Conservation (phyloP, 2,113 vertebrate species). For the Callopanchax toddi region DNA sequence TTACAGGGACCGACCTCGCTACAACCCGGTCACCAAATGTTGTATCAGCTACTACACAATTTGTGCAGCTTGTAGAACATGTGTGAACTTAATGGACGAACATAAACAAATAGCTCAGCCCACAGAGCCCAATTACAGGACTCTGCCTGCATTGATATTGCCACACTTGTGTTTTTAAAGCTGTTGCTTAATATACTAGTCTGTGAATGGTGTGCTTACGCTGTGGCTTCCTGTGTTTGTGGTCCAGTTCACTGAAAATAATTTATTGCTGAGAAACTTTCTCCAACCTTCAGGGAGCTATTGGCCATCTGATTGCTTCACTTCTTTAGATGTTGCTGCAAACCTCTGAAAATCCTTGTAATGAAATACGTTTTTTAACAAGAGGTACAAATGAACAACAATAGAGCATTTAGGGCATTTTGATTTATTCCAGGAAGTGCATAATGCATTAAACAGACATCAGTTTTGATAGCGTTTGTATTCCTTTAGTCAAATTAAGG, state of each 20-base stretch:
- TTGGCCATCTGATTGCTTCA: constrained; percentile 36
- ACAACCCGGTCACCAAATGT: constrained; percentile 10
- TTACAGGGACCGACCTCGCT: constrained; percentile 5
- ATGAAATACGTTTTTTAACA: not conserved
- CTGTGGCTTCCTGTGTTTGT: constrained; percentile 32
- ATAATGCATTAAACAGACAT: no score
- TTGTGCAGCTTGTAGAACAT: constrained; percentile 33
- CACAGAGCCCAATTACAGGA: constrained; percentile 60
- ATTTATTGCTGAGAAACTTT: constrained; percentile 43
- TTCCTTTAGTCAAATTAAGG: no score
- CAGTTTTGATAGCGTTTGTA: no score
- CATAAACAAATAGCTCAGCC: constrained; percentile 22
- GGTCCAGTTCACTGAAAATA: constrained; percentile 35
- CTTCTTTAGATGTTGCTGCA: constrained; percentile 15
- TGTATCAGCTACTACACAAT: constrained; percentile 7
- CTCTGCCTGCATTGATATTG: constrained; percentile 31
- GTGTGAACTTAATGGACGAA: constrained; percentile 43
- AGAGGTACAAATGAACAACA: constrained; percentile 10
- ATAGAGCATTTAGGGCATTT: not conserved
- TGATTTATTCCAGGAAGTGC: not conserved
- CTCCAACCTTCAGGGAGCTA: constrained; percentile 29
- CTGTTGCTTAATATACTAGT: constrained; percentile 19
- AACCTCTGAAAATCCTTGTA: constrained; percentile 23
- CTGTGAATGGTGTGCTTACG: constrained; percentile 28
- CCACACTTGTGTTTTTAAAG: constrained; percentile 19